These are phyloP conservation scores for Apeira syringaria DNA, from an alignment of 2,888 invertebrate species.

Conservation along the genomic window DNA sequence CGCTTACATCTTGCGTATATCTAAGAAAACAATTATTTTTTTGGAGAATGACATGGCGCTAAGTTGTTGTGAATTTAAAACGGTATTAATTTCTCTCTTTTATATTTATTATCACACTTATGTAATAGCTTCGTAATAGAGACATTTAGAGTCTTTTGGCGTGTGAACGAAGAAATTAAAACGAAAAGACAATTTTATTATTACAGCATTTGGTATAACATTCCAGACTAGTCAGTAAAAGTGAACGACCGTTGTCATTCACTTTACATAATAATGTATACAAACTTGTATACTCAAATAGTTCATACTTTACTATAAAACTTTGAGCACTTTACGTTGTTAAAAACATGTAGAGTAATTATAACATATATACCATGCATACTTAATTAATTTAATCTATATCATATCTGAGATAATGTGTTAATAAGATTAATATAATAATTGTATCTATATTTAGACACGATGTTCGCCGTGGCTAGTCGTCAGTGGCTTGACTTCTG, in stretches of 20 bases:
- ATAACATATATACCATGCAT: too few relatives aligned
- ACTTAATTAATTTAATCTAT: too few relatives aligned
- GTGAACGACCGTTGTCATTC: neutral
- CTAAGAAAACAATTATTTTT: neutral
- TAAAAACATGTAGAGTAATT: too few relatives aligned
- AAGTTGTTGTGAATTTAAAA: constrained; percentile 14
- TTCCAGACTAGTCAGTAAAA: neutral
- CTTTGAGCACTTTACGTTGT: too few relatives aligned
- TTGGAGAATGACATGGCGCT: constrained; percentile 5
- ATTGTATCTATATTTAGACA: too few relatives aligned
- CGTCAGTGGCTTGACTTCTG: too few relatives aligned
- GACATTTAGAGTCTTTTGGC: constrained; percentile 9
- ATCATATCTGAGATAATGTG: too few relatives aligned
- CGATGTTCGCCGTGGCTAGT: too few relatives aligned
- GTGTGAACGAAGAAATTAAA: constrained; percentile 9
- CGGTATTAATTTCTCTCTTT: constrained; percentile 14
- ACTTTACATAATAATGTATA: neutral
- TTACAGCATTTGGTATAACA: neutral
- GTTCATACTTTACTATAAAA: neutral
- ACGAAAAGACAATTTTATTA: neutral
- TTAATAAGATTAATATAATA: too few relatives aligned
- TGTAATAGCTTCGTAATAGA: constrained; percentile 13
- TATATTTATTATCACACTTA: constrained; percentile 2
- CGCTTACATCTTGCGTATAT: too few relatives aligned
- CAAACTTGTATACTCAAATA: neutral